Evolutionary conservation across 1,140 invertebrate species (phyloP).

Genomic region (Drosophila pseudoobscura): DNA sequence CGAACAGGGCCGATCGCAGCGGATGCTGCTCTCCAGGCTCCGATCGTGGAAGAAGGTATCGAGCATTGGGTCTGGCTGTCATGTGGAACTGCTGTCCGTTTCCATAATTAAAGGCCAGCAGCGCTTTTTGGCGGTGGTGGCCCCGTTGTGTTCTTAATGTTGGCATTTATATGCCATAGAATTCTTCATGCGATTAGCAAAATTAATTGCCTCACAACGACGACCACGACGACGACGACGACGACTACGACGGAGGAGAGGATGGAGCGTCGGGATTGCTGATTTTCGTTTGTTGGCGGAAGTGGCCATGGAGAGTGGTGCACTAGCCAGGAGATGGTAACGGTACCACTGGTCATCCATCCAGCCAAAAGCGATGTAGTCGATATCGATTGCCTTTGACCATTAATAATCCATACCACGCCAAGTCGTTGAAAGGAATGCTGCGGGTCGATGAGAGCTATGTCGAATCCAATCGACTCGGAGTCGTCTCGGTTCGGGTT

Average conservation of each 20-base stretch:
- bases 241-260: neutral
- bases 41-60: neutral
- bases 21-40: slow-evolving; percentile 51
- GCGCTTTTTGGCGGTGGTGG: slow-evolving; percentile 23
- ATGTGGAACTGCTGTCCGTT: slow-evolving; percentile 33
- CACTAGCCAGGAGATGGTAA: slow-evolving; percentile 12
- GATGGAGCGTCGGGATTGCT: slow-evolving; percentile 5
- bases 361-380: slow-evolving; percentile 7
- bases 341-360: slow-evolving; percentile 18
- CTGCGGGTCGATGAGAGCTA: slow-evolving; percentile 50
- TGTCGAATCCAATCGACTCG: neutral
- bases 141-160: slow-evolving; percentile 38
- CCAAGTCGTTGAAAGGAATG: slow-evolving; percentile 49
- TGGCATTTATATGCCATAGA: slow-evolving; percentile 44
- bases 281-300: slow-evolving; percentile 35
- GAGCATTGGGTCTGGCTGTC: slow-evolving; percentile 28
- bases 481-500: no score
- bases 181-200: slow-evolving; percentile 39
- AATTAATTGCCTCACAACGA: slow-evolving; percentile 29
- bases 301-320: slow-evolving; percentile 26
- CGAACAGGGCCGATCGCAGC: slow-evolving; percentile 15
- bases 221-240: neutral
- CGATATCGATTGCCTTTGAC: slow-evolving; percentile 32
- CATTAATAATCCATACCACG: slow-evolving; percentile 32
- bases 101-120: slow-evolving; percentile 47